These are phyloP conservation scores for Setophaga coronata DNA, from an alignment of 2,113 vertebrate genomes.

Conservation along the genomic window DNA sequence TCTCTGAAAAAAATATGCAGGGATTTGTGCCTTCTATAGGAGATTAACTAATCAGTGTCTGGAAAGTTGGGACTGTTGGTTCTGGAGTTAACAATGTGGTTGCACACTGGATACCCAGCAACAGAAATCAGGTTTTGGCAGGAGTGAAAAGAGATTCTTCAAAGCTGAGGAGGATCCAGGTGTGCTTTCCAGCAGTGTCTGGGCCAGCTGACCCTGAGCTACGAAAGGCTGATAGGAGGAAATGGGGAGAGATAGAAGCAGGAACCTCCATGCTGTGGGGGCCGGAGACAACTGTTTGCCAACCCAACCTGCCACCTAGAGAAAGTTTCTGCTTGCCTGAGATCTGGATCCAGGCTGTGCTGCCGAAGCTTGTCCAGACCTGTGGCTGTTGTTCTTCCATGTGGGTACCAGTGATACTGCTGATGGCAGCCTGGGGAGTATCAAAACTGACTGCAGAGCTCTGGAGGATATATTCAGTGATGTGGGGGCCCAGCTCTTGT, in stretches of 20 bases:
- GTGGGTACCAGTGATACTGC: not conserved
- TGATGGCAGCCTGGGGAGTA: not conserved
- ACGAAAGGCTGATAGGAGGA: not conserved
- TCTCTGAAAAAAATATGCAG: not conserved
- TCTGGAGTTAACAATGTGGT: not conserved
- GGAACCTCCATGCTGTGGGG: not conserved
- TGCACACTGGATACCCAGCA: not conserved
- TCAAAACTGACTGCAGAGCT: not conserved
- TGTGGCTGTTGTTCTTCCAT: not conserved
- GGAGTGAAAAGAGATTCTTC: not conserved
- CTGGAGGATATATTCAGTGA: not conserved
- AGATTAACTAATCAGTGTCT: not conserved
- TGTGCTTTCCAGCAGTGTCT: not conserved
- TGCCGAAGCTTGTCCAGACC: not conserved
- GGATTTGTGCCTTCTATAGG: not conserved
- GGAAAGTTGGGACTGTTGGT: not conserved
- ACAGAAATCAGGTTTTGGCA: not conserved
- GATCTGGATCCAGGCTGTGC: not conserved
- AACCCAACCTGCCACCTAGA: not conserved
- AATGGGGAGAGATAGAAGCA: not conserved
- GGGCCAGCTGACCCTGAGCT: not conserved
- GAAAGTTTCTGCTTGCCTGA: not conserved
- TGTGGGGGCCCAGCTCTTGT: not conserved
- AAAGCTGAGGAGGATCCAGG: not conserved
- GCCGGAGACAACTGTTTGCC: not conserved